Evolutionary conservation across 2,797 vertebrate species (phyloP).

Genomic region (Tapera naevia): DNA sequence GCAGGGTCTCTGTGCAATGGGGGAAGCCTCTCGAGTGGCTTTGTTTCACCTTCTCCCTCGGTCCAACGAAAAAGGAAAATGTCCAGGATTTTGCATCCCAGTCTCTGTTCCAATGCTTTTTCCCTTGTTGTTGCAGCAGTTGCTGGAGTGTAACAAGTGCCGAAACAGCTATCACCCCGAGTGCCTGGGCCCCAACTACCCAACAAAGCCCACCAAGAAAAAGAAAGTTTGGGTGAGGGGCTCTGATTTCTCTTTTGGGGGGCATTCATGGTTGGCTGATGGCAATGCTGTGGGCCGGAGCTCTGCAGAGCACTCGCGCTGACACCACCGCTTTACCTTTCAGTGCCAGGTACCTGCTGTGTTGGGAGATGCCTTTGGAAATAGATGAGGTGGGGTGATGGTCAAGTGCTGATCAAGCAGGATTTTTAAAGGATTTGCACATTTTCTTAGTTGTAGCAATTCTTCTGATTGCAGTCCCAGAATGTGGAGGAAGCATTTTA

Average conservation of each 20-base stretch:
- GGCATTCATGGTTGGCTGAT: background rate
- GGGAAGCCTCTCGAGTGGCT: background rate
- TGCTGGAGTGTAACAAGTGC: slow-evolving; percentile 99
- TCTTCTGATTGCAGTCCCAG: background rate
- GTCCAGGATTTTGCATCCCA: background rate
- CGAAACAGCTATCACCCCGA: slow-evolving; percentile 99
- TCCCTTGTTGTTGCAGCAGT: slow-evolving; percentile 76
- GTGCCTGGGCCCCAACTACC: slow-evolving; percentile 99
- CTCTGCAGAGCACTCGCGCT: background rate
- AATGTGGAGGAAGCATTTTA: background rate
- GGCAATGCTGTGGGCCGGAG: rapidly evolving
- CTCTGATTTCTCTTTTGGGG: background rate
- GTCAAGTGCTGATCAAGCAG: background rate
- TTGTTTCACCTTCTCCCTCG: background rate
- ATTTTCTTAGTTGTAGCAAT: background rate
- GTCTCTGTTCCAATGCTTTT: background rate
- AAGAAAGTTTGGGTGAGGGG: slow-evolving; percentile 95
- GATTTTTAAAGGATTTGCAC: background rate
- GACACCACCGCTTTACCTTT: background rate
- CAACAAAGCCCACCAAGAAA: slow-evolving; percentile 96
- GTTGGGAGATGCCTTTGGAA: background rate
- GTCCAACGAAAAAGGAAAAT: background rate
- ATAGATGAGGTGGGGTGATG: background rate
- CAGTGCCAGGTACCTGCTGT: background rate
- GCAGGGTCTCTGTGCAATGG: background rate